Evolutionary conservation across 2,113 vertebrate species (phyloP), one percentile per base, ranked within the genome.

Genomic region (Pollachius pollachius): DNA sequence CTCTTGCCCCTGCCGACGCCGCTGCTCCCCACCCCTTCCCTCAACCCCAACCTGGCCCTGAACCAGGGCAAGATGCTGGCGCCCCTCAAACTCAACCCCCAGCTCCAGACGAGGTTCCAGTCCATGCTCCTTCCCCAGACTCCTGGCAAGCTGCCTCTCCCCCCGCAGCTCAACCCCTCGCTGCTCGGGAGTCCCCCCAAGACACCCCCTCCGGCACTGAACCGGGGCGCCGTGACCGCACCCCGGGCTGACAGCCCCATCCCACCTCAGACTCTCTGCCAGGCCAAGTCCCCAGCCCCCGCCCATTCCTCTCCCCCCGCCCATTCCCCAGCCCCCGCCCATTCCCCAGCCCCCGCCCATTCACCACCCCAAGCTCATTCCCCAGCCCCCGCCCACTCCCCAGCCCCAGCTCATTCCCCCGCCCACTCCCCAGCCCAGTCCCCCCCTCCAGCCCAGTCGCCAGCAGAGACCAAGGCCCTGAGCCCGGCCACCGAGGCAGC

Each of bases 1-100:
- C 82, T 92, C 11, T 75, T 90, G 34, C 84, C 90, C 7, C 84
- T 91, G 1, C 81, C 90, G 6, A 89, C 88, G 3, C 89, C 89
- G 13, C 80, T 91, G 25, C 89, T 91, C 30, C 89, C 89, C 13
- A 91, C 88, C 17, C 89, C 89, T 11, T 30, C 88, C 16, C 80
- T 89, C 0, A 91, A 89, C 1, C 86, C 89, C n/a, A 90, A 84
- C 71, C 74, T 90, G 66, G 68, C 76, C 52, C 65, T 88, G 30
- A 89, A 86, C 69, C 86, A 86, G 73, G 85, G 84, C 58, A 91
- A 91, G 67, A 70, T 82, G 27, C 81, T 89, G 0, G 41, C 84
- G 4, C 87, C 87, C 0, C 82, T 91, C 34, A 89, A 88, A 78
- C 56, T 90, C 2, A 85, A 82, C 72, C 81, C 87, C 15, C 86